phyloP scores from a whole-genome alignment of 2,888 invertebrate genomes.

The Papilio demoleus region DNA sequence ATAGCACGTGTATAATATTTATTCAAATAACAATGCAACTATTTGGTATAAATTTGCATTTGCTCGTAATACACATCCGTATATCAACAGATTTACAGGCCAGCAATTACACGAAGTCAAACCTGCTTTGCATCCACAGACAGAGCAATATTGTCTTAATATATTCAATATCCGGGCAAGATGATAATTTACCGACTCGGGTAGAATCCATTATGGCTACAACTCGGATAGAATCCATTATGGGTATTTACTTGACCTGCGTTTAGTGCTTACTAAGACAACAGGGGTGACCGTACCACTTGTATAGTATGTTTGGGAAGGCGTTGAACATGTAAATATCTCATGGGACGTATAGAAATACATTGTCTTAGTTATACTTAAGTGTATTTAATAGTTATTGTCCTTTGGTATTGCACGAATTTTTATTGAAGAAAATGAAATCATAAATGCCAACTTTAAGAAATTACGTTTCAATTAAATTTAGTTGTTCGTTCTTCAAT shows the following conservation, averaged over 20 bases:
- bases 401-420: no score
- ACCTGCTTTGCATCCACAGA: constrained; percentile 65
- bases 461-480: no score
- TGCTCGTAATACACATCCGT: constrained; percentile 31
- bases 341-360: constrained; percentile 46
- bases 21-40: constrained; percentile 31
- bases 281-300: constrained; percentile 72
- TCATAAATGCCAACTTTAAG: no score
- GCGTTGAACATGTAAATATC: constrained; percentile 22
- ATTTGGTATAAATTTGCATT: constrained; percentile 29
- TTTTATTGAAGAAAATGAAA: no score
- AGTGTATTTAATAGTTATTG: not conserved
- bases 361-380: constrained; percentile 7
- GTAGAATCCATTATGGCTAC: constrained; percentile 82
- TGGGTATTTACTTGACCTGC: constrained; percentile 83
- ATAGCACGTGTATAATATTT: constrained; percentile 14
- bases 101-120: constrained; percentile 71
- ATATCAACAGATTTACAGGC: constrained; percentile 46
- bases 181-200: constrained; percentile 79
- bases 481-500: no score
- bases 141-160: constrained; percentile 75
- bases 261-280: constrained; percentile 83
- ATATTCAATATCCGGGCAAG: constrained; percentile 82
- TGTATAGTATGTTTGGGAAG: constrained; percentile 14
- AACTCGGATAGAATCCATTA: constrained; percentile 80